Percentiles rank a stretch among this genome's conserved stretches.
phyloP scores from a whole-genome alignment of 2,888 invertebrate species.

The Scelioninae gen. 1 region DNA sequence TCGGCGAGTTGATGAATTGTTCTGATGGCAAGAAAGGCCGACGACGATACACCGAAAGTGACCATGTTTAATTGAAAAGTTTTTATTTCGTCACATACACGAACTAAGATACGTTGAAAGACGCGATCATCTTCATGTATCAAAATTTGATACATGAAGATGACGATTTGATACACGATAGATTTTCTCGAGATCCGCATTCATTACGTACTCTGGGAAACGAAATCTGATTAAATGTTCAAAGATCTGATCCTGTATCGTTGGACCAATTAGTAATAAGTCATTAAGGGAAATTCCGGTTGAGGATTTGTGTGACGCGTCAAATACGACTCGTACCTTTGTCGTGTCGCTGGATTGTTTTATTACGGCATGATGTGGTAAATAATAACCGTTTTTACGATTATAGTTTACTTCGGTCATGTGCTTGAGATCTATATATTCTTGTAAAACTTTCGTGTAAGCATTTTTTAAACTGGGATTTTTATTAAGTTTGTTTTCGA shows the following conservation, averaged over 20 bases:
- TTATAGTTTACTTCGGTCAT: constrained; percentile 7
- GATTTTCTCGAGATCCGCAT: constrained; percentile 29
- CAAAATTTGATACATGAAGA: too few relatives aligned
- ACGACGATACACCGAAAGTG: too few relatives aligned
- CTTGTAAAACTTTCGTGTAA: constrained; percentile 14
- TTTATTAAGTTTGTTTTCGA: constrained; percentile 13
- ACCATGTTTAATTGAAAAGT: too few relatives aligned
- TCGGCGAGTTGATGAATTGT: too few relatives aligned
- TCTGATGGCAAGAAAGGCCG: too few relatives aligned
- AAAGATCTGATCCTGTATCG: constrained; percentile 1
- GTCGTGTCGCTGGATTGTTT: constrained; percentile 27
- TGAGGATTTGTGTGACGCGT: constrained; percentile 17
- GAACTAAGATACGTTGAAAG: constrained; percentile 5
- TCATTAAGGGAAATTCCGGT: constrained; percentile 26
- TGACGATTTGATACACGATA: too few relatives aligned
- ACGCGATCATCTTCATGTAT: constrained; percentile 14
- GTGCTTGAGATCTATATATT: constrained; percentile 27
- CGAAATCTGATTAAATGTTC: constrained; percentile 7
- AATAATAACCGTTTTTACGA: constrained; percentile 8
- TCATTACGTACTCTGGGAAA: constrained; percentile 12
- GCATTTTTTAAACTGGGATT: constrained; percentile 15
- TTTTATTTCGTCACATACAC: too few relatives aligned
- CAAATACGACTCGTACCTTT: constrained; percentile 22
- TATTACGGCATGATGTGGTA: constrained; percentile 38
- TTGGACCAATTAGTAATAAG: constrained; percentile 9